Base-by-base conservation (phyloP, 2,113 vertebrate genomes). In the Catharus fuscescens region DNA sequence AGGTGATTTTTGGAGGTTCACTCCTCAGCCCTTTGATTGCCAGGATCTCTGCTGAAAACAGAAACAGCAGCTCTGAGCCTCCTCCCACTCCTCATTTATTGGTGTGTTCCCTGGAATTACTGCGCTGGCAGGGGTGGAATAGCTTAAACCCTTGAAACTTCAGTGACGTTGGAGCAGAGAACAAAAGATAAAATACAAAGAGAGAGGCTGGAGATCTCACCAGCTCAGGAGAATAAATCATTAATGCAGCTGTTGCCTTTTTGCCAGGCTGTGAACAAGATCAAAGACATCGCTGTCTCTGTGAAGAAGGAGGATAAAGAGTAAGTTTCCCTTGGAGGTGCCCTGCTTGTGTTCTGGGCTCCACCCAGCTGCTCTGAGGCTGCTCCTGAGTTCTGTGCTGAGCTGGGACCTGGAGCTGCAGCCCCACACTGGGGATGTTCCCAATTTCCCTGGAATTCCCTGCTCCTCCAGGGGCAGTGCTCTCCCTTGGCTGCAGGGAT, bases 281-380 rank as follows among this genome's bases (percentile, higher is more conserved):
- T 99, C 97, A 98, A 93, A 92, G 98, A 99, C 57, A 99, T 99
- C 0, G 97, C 99, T 2, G 98, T 99, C 62, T 92, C 99, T 0
- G 98, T 99, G 96, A 99, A 99, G 97, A 99, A 99, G 94, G 98
- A 98, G 12, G 98, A 99, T 94, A 99, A 98, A 85, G 96, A 98
- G 99, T 99, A 94, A 98, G 99, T 98, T 69, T 84, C 5, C 26
- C 38, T 56, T 67, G 5, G 11, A 44, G 85, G 2, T 60, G 64
- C 19, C 72, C 82, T 90, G 71, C 19, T 78, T 90, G 31, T 53
- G 60, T 20, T 29, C 60, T 74, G 78, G 26, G 40, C 45, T 84
- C 56, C 67, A 14, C 12, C 34, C 31, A 0, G 5, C 17, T 45
- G 32, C 10, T 60, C 2, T 28, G 62, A 44, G 72, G 36, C 24